phyloP scores from a whole-genome alignment of 2,113 vertebrate genomes.

The Nibea albiflora region DNA sequence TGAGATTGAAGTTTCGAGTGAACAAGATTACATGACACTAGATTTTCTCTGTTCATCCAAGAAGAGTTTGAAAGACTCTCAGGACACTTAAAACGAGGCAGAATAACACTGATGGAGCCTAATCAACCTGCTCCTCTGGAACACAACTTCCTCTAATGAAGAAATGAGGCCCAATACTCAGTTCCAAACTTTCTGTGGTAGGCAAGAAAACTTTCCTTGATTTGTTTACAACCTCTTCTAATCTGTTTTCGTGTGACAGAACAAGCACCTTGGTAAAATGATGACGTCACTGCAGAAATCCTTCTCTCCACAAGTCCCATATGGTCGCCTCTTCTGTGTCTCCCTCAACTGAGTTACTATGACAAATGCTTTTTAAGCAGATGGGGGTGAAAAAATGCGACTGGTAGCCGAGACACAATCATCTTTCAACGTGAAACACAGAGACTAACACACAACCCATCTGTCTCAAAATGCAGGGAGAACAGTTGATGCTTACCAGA shows the following conservation, averaged over 20 bases:
- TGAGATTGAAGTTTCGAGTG: neutral
- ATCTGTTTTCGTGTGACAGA: neutral
- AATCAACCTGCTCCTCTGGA: neutral
- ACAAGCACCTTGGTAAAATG: neutral
- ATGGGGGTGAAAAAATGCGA: conserved; percentile 2
- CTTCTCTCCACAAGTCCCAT: neutral
- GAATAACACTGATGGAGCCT: neutral
- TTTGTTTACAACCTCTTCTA: neutral
- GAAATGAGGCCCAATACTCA: neutral
- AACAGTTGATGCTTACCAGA: neutral
- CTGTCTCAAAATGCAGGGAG: neutral
- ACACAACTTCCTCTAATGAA: neutral
- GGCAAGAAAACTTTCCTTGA: neutral
- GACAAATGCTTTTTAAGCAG: conserved; percentile 6
- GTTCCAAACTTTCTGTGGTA: neutral
- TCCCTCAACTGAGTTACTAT: conserved; percentile 10
- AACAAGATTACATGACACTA: neutral
- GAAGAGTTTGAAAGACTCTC: conserved; percentile 1
- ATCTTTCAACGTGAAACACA: neutral
- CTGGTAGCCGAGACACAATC: neutral
- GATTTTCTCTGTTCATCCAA: neutral
- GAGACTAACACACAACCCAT: no score
- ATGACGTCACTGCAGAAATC: neutral
- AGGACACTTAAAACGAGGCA: neutral
- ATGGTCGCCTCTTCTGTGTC: neutral